phyloP scores from a whole-genome alignment of 2,797 vertebrate species.

The Alauda arvensis region DNA sequence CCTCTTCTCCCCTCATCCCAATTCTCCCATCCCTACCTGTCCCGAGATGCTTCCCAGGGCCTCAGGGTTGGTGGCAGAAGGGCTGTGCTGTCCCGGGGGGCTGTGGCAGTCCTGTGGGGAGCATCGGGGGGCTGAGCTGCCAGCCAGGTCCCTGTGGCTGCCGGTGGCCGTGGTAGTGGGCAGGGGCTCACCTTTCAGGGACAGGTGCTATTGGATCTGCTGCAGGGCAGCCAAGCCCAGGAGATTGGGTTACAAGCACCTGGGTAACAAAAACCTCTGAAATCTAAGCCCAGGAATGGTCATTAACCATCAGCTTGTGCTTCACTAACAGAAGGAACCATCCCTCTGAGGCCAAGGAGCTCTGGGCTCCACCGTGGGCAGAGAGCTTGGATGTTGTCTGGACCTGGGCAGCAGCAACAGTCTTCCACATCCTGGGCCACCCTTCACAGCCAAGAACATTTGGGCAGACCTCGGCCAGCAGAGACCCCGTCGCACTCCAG shows the following conservation, averaged over 20 bases:
- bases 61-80: background rate
- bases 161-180: background rate
- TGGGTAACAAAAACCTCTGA: conserved; percentile 31
- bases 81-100: background rate
- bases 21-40: conserved; percentile 9
- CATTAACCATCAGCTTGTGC: background rate
- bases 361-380: background rate
- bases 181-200: conserved; percentile 56
- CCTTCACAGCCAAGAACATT: background rate
- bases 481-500: background rate
- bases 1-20: background rate
- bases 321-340: background rate
- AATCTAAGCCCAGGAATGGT: conserved; percentile 18
- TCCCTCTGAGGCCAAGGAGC: background rate
- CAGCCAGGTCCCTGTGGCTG: background rate
- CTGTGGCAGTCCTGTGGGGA: background rate
- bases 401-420: fast-evolving
- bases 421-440: background rate
- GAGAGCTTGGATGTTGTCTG: fast-evolving
- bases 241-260: conserved; percentile 39
- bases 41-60: background rate
- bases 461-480: fast-evolving
- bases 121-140: background rate
- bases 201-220: conserved; percentile 44
- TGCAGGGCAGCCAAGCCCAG: conserved; percentile 6